These are phyloP conservation scores for Leptothorax acervorum DNA, from an alignment of 2,888 invertebrate genomes.

Conservation along the genomic window DNA sequence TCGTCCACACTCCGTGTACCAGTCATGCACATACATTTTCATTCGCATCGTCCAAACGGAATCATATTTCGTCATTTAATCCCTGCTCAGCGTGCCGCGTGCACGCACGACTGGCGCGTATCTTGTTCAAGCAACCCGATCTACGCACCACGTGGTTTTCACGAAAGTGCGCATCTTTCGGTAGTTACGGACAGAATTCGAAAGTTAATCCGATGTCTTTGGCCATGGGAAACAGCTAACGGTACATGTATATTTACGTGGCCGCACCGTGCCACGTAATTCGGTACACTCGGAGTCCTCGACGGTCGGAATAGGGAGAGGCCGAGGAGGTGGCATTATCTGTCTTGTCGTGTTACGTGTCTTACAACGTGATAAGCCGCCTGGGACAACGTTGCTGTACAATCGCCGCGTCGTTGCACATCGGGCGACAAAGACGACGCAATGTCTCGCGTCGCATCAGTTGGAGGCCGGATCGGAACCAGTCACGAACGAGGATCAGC, in stretches of 20 bases:
- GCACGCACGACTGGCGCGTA: background rate
- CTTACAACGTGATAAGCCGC: constrained; percentile 82
- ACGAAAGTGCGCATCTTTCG: constrained; percentile 17
- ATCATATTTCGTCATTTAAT: constrained; percentile 29
- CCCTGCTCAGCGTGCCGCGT: background rate
- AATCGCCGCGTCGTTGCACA: constrained; percentile 47
- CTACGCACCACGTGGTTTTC: constrained; percentile 5
- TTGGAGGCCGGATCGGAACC: constrained; percentile 56
- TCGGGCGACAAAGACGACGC: constrained; percentile 56
- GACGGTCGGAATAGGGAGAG: constrained; percentile 54
- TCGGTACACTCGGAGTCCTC: constrained; percentile 68
- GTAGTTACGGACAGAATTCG: constrained; percentile 60
- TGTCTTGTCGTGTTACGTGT: constrained; percentile 80
- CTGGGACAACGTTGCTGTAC: constrained; percentile 70
- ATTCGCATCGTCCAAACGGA: background rate
- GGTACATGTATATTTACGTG: constrained; percentile 71
- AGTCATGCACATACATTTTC: constrained; percentile 1
- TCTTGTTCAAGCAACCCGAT: constrained; percentile 17
- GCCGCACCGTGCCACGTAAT: constrained; percentile 75
- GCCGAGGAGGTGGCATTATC: constrained; percentile 71
- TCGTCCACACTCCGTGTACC: background rate
- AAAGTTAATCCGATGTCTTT: constrained; percentile 71
- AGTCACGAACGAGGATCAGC: constrained; percentile 57
- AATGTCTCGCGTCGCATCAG: constrained; percentile 46
- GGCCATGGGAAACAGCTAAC: constrained; percentile 70